Conservation (phyloP, 2,888 invertebrate genomes). For the Spodoptera picta region DNA sequence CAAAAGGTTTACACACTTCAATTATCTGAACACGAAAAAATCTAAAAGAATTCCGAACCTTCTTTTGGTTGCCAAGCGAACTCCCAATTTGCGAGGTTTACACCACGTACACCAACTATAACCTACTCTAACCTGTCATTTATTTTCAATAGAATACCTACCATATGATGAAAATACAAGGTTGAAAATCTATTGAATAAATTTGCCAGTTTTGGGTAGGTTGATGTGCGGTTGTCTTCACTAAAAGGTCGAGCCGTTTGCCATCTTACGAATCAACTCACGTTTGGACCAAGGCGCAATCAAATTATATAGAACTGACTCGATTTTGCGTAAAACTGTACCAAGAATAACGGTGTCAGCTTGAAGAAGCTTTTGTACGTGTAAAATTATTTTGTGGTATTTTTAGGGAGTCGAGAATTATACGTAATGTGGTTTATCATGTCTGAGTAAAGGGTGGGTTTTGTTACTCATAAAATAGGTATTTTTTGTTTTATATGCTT, state of each 20-base stretch:
- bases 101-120: constrained; percentile 35
- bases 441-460: background rate
- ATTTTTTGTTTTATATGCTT: background rate
- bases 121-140: too few relatives aligned
- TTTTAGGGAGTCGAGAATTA: too few relatives aligned
- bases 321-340: constrained; percentile 49
- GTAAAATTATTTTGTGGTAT: too few relatives aligned
- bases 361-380: background rate
- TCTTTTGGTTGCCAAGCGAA: constrained; percentile 27
- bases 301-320: constrained; percentile 60
- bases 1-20: constrained; percentile 25
- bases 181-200: too few relatives aligned
- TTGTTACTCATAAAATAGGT: background rate
- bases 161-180: too few relatives aligned
- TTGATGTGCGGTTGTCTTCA: background rate
- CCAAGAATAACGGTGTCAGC: constrained; percentile 20
- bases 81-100: constrained; percentile 42
- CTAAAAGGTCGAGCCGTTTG: constrained; percentile 43
- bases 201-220: too few relatives aligned
- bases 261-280: constrained; percentile 54
- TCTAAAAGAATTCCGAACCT: constrained; percentile 18
- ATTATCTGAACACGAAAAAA: constrained; percentile 23
- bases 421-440: background rate
- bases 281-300: constrained; percentile 54
- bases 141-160: too few relatives aligned